Evolutionary conservation across 2,113 vertebrate species (phyloP).

Genomic region (Prionailurus viverrinus): DNA sequence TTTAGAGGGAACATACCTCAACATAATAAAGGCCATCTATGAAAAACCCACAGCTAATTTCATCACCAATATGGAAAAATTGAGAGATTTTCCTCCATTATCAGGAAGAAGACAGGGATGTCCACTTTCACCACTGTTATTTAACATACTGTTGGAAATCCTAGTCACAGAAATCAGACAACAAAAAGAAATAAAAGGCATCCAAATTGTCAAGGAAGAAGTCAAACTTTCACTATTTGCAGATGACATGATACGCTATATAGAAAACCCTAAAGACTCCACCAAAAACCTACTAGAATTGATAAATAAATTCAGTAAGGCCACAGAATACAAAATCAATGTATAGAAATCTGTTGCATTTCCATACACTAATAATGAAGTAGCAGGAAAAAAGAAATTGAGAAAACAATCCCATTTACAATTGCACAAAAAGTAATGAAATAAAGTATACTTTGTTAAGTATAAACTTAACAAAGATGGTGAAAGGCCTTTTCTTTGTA

Average conservation of each 20-base stretch:
- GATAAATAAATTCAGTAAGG: background rate
- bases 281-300: background rate
- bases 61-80: background rate
- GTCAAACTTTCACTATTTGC: background rate
- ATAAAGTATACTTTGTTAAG: background rate
- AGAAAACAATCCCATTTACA: background rate
- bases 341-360: background rate
- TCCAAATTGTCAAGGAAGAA: background rate
- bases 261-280: background rate
- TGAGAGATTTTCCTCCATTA: background rate
- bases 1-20: background rate
- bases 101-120: background rate
- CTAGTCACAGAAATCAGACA: background rate
- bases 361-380: background rate
- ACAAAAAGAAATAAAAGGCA: background rate
- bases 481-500: background rate
- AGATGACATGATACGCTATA: background rate
- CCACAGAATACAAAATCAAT: background rate
- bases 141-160: background rate
- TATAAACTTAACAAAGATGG: background rate
- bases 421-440: background rate
- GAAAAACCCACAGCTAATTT: background rate
- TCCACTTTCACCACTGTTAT: background rate
- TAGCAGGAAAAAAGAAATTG: background rate
- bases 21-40: background rate